Evolutionary conservation across 1,140 invertebrate genomes (phyloP).

Genomic region (Zaprionus camerounensis): DNA sequence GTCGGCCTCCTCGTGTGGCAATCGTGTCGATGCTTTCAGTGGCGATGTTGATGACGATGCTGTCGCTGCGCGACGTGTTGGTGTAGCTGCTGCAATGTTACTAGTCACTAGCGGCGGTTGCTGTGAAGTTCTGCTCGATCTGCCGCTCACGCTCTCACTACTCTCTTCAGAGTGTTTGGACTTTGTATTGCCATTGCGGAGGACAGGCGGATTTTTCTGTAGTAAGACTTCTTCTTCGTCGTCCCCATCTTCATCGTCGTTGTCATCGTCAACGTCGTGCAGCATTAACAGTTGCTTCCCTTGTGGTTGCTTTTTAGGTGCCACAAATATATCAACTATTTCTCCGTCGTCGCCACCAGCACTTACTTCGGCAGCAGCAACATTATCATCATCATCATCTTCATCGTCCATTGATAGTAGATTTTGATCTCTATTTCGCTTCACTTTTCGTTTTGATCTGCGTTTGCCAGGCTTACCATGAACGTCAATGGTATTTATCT

Average conservation of each 20-base stretch:
- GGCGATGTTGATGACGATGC: conserved; percentile 51
- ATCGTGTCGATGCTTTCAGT: conserved; percentile 58
- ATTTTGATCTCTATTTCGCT: conserved; percentile 61
- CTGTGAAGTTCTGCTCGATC: conserved; percentile 41
- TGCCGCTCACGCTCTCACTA: conserved; percentile 48
- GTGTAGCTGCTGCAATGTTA: conserved; percentile 52
- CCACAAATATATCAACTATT: conserved; percentile 20
- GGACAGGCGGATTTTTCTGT: conserved; percentile 42
- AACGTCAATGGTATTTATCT: conserved; percentile 78
- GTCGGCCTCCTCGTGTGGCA: conserved; percentile 72
- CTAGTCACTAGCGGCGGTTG: conserved; percentile 51
- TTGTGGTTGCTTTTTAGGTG: conserved; percentile 45
- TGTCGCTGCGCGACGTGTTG: conserved; percentile 37
- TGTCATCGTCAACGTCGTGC: conserved; percentile 38
- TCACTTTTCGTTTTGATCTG: conserved; percentile 52
- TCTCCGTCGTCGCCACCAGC: conserved; percentile 46
- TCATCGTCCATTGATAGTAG: conserved; percentile 76
- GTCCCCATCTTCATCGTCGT: conserved; percentile 55
- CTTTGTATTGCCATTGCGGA: conserved; percentile 46
- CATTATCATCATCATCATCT: conserved; percentile 50
- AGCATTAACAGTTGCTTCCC: conserved; percentile 45
- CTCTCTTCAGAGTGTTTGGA: conserved; percentile 46
- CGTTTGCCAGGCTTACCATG: conserved; percentile 53
- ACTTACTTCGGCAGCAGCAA: conserved; percentile 25
- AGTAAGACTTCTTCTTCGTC: conserved; percentile 65